Percentiles rank a stretch among this genome's conserved stretches.
Evolutionary conservation across 1,140 invertebrate species (phyloP).

Genomic region (Drosophila baimaii): DNA sequence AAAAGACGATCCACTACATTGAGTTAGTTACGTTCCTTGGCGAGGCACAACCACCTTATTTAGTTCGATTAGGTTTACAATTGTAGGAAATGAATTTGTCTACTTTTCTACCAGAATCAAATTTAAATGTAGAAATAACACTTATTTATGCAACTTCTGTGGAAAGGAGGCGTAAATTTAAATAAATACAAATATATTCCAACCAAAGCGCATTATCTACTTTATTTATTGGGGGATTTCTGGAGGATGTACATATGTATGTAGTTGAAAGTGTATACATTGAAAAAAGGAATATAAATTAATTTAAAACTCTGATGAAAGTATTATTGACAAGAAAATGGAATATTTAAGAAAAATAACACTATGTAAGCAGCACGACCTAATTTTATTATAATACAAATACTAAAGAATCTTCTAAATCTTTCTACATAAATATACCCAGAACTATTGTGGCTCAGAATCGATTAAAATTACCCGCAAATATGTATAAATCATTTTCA

Average conservation of each 20-base stretch:
- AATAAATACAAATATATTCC: slow-evolving; percentile 42
- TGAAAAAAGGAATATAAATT: too few relatives aligned
- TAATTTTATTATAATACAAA: too few relatives aligned
- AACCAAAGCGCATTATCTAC: neutral
- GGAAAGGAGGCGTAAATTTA: slow-evolving; percentile 12
- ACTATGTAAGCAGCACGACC: too few relatives aligned
- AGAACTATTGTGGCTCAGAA: too few relatives aligned
- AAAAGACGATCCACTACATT: slow-evolving; percentile 59
- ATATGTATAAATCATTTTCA: too few relatives aligned
- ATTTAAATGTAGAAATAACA: slow-evolving; percentile 32
- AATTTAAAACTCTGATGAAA: too few relatives aligned
- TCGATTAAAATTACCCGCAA: too few relatives aligned
- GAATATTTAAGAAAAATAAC: too few relatives aligned
- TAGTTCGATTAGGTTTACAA: slow-evolving; percentile 61
- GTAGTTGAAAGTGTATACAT: too few relatives aligned
- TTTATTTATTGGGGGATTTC: slow-evolving; percentile 3
- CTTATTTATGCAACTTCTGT: slow-evolving; percentile 30
- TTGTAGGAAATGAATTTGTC: slow-evolving; percentile 33
- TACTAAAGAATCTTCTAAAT: too few relatives aligned
- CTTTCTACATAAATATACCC: too few relatives aligned
- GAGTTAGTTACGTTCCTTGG: slow-evolving; percentile 60
- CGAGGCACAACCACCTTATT: slow-evolving; percentile 64
- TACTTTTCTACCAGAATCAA: slow-evolving; percentile 54
- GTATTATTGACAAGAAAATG: too few relatives aligned
- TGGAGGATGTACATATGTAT: neutral